phyloP scores from a whole-genome alignment of 2,113 vertebrate species.

The Corythornis vintsioides region DNA sequence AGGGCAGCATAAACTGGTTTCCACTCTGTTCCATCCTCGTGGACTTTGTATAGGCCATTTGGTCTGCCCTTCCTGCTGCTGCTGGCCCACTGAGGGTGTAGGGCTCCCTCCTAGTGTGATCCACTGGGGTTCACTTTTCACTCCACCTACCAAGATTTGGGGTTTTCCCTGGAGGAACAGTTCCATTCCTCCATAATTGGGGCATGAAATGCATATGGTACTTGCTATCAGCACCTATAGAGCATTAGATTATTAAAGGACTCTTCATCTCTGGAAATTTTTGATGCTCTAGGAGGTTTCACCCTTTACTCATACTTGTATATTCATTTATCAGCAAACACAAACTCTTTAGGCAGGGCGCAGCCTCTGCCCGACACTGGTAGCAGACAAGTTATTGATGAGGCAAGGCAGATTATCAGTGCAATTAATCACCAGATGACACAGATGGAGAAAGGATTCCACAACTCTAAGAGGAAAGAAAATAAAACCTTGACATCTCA shows the following conservation, averaged over 20 bases:
- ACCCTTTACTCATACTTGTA: neutral
- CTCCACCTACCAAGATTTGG: neutral
- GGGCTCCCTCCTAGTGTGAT: neutral
- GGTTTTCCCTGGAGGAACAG: neutral
- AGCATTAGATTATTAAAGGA: neutral
- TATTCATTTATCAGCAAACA: neutral
- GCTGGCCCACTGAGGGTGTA: neutral
- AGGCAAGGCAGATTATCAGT: neutral
- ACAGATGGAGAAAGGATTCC: neutral
- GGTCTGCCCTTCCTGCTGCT: neutral
- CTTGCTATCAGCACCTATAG: neutral
- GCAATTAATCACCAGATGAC: conserved; percentile 16
- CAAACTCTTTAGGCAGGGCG: neutral
- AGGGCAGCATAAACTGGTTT: neutral
- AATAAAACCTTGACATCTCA: conserved; percentile 7
- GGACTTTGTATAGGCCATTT: neutral
- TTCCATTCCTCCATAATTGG: neutral
- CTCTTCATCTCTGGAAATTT: neutral
- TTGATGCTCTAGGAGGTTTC: neutral
- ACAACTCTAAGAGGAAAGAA: conserved; percentile 3
- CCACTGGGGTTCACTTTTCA: neutral
- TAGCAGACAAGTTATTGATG: conserved; percentile 22
- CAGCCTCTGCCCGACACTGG: neutral
- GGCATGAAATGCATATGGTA: fast-evolving
- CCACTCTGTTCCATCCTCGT: fast-evolving